Percentiles rank a stretch among this genome's conserved stretches.
These are phyloP conservation scores for Rhaphigaster nebulosa DNA, from an alignment of 2,888 invertebrate species.

Conservation along the genomic window DNA sequence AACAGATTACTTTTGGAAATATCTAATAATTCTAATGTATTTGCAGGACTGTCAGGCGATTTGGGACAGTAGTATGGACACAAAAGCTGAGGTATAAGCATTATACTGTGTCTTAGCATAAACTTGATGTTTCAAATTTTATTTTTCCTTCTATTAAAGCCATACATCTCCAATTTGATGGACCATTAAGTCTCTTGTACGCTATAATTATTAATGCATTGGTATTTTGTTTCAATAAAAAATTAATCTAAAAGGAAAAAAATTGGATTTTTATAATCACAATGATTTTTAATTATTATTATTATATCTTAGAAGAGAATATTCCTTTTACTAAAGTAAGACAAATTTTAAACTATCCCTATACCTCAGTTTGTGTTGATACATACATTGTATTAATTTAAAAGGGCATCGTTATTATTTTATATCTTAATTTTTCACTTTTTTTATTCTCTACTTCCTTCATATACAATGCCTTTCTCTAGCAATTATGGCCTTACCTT, in stretches of 20 bases:
- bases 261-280: background rate
- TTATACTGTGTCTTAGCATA: background rate
- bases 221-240: background rate
- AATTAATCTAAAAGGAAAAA: background rate
- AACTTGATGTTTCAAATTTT: background rate
- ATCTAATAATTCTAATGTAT: background rate
- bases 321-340: background rate
- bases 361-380: slow-evolving; percentile 35
- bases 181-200: background rate
- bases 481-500: background rate
- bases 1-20: background rate
- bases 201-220: background rate
- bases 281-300: background rate
- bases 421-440: background rate
- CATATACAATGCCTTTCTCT: background rate
- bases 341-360: background rate
- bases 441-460: background rate
- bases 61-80: slow-evolving; percentile 18
- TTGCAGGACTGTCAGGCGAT: slow-evolving; percentile 4
- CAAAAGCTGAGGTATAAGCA: slow-evolving; percentile 23
- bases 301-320: background rate
- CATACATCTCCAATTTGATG: background rate
- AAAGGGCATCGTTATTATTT: background rate
- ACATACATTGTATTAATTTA: background rate
- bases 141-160: background rate